Conservation (phyloP, 1,140 invertebrate genomes). For the Lepidurus packardi region DNA sequence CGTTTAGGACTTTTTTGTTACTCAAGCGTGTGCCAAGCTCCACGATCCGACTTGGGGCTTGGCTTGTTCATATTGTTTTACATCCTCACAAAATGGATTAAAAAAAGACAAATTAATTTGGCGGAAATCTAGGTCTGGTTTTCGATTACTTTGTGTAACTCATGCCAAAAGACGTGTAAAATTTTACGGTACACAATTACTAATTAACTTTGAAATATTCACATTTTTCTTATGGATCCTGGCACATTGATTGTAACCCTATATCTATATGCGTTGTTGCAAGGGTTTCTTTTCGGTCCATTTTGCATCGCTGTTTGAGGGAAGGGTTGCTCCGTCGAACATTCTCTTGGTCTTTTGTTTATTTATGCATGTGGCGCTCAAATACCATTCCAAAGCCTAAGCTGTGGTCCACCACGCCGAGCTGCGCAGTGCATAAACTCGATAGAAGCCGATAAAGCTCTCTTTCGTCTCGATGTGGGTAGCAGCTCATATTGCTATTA, state of each 20-base stretch:
- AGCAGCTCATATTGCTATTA: neutral
- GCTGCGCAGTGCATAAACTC: neutral
- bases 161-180: too few species aligned
- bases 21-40: neutral
- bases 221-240: too few species aligned
- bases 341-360: constrained; percentile 1
- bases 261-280: too few species aligned
- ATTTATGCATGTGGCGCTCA: constrained; percentile 17
- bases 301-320: too few species aligned
- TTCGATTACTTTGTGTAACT: too few species aligned
- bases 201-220: too few species aligned
- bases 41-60: neutral
- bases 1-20: neutral
- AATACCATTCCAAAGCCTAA: neutral
- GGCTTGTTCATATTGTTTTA: neutral
- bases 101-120: neutral
- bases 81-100: neutral
- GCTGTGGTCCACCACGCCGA: neutral
- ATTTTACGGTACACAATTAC: too few species aligned
- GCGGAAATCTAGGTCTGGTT: too few species aligned
- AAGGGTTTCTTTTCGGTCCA: too few species aligned
- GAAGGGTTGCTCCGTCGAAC: constrained; percentile 3
- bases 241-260: too few species aligned
- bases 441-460: neutral
- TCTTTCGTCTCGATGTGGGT: neutral